These are phyloP conservation scores for Vandiemenella viatica DNA, from an alignment of 2,888 invertebrate species.

Conservation along the genomic window DNA sequence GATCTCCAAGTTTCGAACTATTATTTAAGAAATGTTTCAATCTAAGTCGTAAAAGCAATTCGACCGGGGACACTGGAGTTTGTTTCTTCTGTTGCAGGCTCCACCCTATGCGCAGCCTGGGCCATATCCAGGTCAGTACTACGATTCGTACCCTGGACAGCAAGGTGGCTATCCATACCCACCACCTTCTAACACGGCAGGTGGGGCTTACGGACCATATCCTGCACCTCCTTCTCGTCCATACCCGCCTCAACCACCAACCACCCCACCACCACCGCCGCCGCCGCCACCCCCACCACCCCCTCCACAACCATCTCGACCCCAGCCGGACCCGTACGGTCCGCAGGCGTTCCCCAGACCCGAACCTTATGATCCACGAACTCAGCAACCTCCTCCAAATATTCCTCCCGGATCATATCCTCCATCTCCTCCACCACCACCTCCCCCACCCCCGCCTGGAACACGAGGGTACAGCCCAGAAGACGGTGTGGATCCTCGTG, in stretches of 20 bases:
- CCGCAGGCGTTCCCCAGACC: neutral
- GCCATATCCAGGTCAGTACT: neutral
- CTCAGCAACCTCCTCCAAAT: neutral
- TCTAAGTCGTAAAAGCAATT: too few relatives aligned
- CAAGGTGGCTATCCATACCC: too few relatives aligned
- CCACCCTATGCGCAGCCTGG: too few relatives aligned
- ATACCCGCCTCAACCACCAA: neutral
- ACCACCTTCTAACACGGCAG: too few relatives aligned
- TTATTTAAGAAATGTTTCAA: too few relatives aligned
- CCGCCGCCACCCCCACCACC: constrained; percentile 4
- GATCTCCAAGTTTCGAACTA: too few relatives aligned
- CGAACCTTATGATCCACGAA: constrained; percentile 3
- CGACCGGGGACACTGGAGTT: too few relatives aligned
- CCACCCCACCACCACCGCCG: neutral
- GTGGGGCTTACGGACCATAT: neutral
- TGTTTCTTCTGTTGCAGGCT: too few relatives aligned
- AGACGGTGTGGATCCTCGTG: too few relatives aligned
- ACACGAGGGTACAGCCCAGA: too few relatives aligned
- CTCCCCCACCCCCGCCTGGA: neutral
- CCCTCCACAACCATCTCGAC: constrained; percentile 7
- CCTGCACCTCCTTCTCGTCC: neutral
- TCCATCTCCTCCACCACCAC: neutral
- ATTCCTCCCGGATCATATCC: neutral
- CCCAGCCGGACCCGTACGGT: constrained; percentile 3
- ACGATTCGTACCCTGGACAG: too few relatives aligned